These are phyloP conservation scores for Chloroceryle aenea DNA, from an alignment of 2,113 vertebrate genomes.

Conservation along the genomic window DNA sequence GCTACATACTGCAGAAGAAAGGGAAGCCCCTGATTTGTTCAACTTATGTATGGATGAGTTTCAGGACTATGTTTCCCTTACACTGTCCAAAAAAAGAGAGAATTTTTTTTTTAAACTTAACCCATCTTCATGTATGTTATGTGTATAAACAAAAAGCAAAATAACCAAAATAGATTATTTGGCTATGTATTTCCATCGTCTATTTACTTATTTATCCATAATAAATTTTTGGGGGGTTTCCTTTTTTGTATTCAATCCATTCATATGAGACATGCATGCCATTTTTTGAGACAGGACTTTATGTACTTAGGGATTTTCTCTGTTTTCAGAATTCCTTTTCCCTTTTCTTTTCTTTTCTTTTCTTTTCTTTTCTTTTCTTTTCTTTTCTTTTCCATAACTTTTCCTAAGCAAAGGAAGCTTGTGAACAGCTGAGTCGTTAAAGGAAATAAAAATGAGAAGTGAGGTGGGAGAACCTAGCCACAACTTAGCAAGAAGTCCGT, in stretches of 20 bases:
- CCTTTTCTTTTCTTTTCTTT: not conserved
- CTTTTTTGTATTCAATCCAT: not conserved
- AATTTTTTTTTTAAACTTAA: too few species aligned
- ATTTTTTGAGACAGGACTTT: not conserved
- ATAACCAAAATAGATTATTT: too few species aligned
- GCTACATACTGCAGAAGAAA: too few species aligned
- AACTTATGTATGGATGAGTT: too few species aligned
- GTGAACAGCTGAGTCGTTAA: not conserved
- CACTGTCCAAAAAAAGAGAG: too few species aligned
- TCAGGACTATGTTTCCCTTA: too few species aligned
- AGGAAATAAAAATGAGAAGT: not conserved
- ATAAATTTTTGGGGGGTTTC: not conserved
- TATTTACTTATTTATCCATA: not conserved
- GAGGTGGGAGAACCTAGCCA: not conserved
- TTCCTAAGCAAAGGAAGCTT: not conserved
- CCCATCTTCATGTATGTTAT: too few species aligned
- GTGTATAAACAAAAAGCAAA: too few species aligned
- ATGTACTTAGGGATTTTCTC: rapidly evolving
- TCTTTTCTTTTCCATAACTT: not conserved
- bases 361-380: not conserved
- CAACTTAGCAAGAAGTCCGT: not conserved
- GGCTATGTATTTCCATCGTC: not conserved
- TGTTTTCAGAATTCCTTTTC: not conserved
- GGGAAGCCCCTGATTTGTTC: too few species aligned
- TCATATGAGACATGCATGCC: not conserved